phyloP scores from a whole-genome alignment of 2,797 vertebrate genomes.

The Tamandua tetradactyla region DNA sequence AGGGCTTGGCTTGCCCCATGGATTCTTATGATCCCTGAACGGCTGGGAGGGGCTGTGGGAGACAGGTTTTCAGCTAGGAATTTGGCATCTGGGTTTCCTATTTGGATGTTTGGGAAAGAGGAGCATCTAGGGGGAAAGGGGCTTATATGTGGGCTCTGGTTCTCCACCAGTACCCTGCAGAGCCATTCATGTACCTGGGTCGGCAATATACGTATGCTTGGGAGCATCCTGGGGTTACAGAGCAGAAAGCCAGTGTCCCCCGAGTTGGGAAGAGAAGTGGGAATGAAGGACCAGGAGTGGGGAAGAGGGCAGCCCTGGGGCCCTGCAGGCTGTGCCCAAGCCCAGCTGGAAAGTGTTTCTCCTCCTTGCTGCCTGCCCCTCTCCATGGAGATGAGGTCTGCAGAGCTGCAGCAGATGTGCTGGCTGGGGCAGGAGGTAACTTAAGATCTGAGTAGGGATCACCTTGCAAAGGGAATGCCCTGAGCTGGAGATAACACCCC shows the following conservation, averaged over 20 bases:
- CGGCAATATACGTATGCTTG: neutral
- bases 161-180: neutral
- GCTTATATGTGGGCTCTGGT: neutral
- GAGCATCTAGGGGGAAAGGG: neutral
- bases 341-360: neutral
- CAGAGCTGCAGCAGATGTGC: constrained; percentile 67
- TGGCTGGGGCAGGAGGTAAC: constrained; percentile 68
- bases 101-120: neutral
- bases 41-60: neutral
- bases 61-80: neutral
- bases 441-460: constrained; percentile 72
- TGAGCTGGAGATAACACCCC: constrained; percentile 56
- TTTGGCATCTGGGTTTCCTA: constrained; percentile 38
- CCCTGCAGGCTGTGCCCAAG: neutral
- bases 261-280: neutral
- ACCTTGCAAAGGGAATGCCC: constrained; percentile 74
- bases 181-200: neutral
- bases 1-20: neutral
- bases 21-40: neutral
- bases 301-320: neutral
- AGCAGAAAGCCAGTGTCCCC: neutral
- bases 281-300: neutral
- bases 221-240: neutral
- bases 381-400: constrained; percentile 40
- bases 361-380: neutral